Percentiles rank a stretch among this genome's conserved stretches.
Conservation (phyloP, 2,113 vertebrate genomes). For the Microcebus ravelobensis region DNA sequence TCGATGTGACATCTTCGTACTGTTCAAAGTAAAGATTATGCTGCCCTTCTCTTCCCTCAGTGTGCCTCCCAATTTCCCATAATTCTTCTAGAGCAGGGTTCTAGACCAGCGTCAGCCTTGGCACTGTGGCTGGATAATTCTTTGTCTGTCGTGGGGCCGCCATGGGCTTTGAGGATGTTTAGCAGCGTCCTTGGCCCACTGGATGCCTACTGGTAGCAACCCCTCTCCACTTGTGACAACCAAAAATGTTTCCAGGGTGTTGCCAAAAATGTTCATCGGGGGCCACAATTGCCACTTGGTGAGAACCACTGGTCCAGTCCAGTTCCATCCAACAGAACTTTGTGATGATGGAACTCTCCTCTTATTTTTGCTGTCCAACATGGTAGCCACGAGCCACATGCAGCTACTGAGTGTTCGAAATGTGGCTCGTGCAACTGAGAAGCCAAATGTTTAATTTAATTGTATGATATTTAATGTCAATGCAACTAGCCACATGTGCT, state of each 20-base stretch:
- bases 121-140: background rate
- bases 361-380: background rate
- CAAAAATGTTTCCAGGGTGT: background rate
- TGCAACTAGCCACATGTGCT: background rate
- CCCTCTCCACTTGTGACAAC: background rate
- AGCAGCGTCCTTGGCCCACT: background rate
- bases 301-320: background rate
- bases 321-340: background rate
- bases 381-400: background rate
- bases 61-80: background rate
- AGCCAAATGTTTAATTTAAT: background rate
- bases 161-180: background rate
- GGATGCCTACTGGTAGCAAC: background rate
- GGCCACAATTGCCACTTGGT: rapidly evolving
- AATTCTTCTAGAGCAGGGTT: background rate
- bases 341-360: background rate
- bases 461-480: background rate
- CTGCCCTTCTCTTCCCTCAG: background rate
- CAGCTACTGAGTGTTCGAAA: background rate
- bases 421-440: background rate
- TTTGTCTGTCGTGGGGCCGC: background rate
- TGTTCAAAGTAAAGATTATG: background rate
- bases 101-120: background rate
- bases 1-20: background rate
- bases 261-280: background rate